These are phyloP conservation scores for Dione vanillae DNA, from an alignment of 2,888 invertebrate species.

Conservation along the genomic window DNA sequence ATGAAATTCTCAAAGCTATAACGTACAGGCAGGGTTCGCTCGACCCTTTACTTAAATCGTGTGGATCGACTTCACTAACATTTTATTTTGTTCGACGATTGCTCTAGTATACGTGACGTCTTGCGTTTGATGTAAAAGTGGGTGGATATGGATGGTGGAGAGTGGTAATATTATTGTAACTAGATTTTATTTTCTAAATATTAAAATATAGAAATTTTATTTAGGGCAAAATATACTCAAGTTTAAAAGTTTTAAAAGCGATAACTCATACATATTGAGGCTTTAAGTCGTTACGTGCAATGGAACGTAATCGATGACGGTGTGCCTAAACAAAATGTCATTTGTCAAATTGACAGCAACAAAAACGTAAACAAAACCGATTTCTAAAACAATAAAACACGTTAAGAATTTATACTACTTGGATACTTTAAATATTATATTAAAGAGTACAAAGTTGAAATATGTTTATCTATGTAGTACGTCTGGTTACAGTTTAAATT, in stretches of 20 bases:
- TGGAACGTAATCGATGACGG: neutral
- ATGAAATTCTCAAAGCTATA: constrained; percentile 52
- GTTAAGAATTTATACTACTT: neutral
- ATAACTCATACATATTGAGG: neutral
- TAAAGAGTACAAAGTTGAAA: neutral
- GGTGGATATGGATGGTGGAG: too few species aligned
- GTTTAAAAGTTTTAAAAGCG: constrained; percentile 1
- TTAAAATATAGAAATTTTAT: constrained; percentile 38
- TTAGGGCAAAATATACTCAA: neutral
- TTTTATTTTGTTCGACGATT: constrained; percentile 59
- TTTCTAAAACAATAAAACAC: neutral
- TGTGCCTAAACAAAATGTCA: constrained; percentile 3
- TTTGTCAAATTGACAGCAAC: neutral
- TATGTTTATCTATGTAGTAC: constrained; percentile 5
- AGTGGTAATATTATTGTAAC: constrained; percentile 46
- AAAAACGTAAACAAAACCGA: constrained; percentile 12
- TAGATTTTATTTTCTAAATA: constrained; percentile 42
- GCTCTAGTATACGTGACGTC: constrained; percentile 57
- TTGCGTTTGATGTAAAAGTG: constrained; percentile 58
- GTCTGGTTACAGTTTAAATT: neutral
- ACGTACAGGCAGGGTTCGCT: constrained; percentile 55
- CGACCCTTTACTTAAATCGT: constrained; percentile 62
- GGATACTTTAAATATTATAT: neutral
- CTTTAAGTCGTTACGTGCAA: constrained; percentile 8
- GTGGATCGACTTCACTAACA: constrained; percentile 57